Conservation (phyloP, 1,140 invertebrate genomes). For the Kradibia gibbosae region DNA sequence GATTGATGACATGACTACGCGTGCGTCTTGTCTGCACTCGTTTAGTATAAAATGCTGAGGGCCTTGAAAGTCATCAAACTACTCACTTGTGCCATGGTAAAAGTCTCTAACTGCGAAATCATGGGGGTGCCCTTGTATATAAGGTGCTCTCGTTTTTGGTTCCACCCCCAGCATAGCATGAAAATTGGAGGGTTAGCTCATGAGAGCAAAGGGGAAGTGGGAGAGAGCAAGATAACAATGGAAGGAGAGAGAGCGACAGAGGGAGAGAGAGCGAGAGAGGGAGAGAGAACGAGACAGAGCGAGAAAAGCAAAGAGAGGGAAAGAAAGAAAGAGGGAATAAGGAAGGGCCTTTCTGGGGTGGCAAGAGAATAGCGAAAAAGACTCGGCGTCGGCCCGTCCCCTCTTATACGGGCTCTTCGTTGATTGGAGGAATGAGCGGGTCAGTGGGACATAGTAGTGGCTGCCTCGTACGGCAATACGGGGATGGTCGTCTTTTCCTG, state of each 20-base stretch:
- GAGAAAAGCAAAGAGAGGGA: neutral
- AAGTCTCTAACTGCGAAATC: conserved; percentile 40
- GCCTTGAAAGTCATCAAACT: neutral
- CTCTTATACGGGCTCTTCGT: neutral
- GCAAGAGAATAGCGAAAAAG: conserved; percentile 8
- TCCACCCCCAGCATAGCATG: neutral
- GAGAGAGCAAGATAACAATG: conserved; percentile 32
- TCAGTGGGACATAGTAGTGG: conserved; percentile 47
- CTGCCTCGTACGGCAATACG: neutral
- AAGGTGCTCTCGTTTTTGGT: conserved; percentile 36
- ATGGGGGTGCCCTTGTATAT: neutral
- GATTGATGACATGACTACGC: neutral
- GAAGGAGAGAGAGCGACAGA: neutral
- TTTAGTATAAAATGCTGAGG: conserved; percentile 13
- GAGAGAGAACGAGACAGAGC: neutral
- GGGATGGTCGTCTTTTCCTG: conserved; percentile 29
- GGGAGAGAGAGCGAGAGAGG: neutral
- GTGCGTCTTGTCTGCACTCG: neutral
- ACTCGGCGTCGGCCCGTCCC: conserved; percentile 15
- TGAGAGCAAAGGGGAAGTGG: neutral
- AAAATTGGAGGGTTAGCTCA: conserved; percentile 15
- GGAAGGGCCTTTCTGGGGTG: conserved; percentile 29
- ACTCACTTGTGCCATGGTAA: neutral
- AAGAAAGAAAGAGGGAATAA: neutral
- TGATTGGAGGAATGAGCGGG: conserved; percentile 45